Percentiles rank a stretch among this genome's conserved stretches.
phyloP scores from a whole-genome alignment of 2,888 invertebrate species.

The Acleris emargana region DNA sequence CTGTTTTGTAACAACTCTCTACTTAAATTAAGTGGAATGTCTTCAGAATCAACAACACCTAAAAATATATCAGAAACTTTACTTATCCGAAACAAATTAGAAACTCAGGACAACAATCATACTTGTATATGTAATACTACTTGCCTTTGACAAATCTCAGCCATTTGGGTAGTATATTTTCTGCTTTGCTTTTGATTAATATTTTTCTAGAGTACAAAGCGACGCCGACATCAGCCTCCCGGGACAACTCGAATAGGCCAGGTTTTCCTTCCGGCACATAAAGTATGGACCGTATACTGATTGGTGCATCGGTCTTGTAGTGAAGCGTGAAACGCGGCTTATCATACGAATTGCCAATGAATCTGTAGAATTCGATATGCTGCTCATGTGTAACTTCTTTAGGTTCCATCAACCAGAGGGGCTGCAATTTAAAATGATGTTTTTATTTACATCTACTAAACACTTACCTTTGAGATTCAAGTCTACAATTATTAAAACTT shows the following conservation, averaged over 20 bases:
- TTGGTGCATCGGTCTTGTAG: slow-evolving; percentile 96
- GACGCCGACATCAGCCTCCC: slow-evolving; percentile 93
- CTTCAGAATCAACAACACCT: slow-evolving; percentile 99
- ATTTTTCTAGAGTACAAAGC: slow-evolving; percentile 96
- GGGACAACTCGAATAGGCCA: slow-evolving; percentile 94
- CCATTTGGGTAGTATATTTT: slow-evolving; percentile 97
- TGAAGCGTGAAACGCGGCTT: slow-evolving; percentile 95
- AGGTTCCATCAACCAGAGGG: slow-evolving; percentile 96
- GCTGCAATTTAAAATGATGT: slow-evolving; percentile 76
- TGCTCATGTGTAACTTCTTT: slow-evolving; percentile 93
- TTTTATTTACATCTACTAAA: not conserved
- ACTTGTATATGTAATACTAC: slow-evolving; percentile 14
- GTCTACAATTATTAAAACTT: not conserved
- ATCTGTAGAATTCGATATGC: slow-evolving; percentile 97
- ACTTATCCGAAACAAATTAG: not conserved
- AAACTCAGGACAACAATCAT: not conserved
- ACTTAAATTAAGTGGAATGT: slow-evolving; percentile 98
- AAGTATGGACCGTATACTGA: slow-evolving; percentile 94
- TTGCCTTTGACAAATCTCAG: slow-evolving; percentile 95
- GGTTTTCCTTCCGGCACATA: slow-evolving; percentile 98
- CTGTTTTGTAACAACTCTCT: slow-evolving; percentile 98
- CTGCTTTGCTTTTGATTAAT: slow-evolving; percentile 95
- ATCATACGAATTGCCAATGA: slow-evolving; percentile 93
- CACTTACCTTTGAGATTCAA: not conserved
- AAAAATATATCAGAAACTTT: slow-evolving; percentile 42